A percentile compares a stretch with the other conserved stretches of the same genome.
phyloP scores from a whole-genome alignment of 2,113 vertebrate species.

The Raja brachyura region DNA sequence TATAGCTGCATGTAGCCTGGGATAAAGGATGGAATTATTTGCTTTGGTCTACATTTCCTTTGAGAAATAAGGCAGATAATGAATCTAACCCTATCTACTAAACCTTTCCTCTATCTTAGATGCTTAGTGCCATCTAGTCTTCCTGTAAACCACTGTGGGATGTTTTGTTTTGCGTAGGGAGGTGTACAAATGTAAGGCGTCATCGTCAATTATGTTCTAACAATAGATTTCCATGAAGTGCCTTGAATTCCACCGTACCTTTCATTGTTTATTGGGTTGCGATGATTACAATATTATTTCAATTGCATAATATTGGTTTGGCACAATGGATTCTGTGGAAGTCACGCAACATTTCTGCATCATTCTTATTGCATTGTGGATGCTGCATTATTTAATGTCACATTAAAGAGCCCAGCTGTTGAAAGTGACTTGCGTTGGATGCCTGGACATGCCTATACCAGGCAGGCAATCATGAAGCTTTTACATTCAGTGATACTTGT shows the following conservation, averaged over 20 bases:
- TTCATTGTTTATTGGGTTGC: background rate
- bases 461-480: constrained; percentile 24
- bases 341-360: background rate
- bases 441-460: background rate
- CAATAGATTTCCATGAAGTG: constrained; percentile 6
- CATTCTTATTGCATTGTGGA: background rate
- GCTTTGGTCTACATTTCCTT: too few species aligned
- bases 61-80: too few species aligned
- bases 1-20: too few species aligned
- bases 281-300: constrained; percentile 13
- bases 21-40: too few species aligned
- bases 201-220: background rate
- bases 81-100: background rate
- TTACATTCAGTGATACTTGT: background rate
- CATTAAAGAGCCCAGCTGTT: constrained; percentile 11
- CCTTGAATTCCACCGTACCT: background rate
- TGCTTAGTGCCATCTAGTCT: background rate
- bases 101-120: background rate
- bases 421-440: constrained; percentile 14
- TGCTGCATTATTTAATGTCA: constrained; percentile 32
- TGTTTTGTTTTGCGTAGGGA: background rate
- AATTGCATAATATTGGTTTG: background rate
- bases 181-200: background rate
- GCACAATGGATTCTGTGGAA: background rate
- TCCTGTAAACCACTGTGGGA: background rate